phyloP scores from a whole-genome alignment of 2,113 vertebrate species.

The Parotia lawesii region DNA sequence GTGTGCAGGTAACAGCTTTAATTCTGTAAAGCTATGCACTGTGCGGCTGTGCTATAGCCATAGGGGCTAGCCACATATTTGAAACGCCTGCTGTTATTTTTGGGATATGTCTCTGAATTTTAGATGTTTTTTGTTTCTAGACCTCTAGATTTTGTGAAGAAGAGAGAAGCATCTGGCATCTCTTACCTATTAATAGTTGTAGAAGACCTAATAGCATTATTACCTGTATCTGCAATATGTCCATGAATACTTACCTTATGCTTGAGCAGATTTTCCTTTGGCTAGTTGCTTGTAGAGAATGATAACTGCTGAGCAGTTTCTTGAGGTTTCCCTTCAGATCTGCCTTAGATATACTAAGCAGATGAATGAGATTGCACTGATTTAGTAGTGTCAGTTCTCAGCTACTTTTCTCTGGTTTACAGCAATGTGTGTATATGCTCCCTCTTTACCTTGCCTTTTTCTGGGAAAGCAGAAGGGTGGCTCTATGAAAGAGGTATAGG shows the following conservation, averaged over 20 bases:
- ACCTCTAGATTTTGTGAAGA: neutral
- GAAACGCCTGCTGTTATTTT: neutral
- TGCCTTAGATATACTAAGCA: neutral
- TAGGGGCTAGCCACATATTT: neutral
- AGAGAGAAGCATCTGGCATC: neutral
- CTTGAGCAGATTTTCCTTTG: neutral
- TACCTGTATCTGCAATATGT: neutral
- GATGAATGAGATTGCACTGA: neutral
- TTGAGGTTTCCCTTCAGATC: slow-evolving; percentile 8
- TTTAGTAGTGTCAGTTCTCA: slow-evolving; percentile 25
- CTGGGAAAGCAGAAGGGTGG: neutral
- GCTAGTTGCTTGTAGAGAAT: neutral
- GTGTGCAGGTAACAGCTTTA: slow-evolving; percentile 45
- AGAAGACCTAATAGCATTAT: neutral
- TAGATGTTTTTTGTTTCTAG: neutral
- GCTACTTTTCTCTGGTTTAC: slow-evolving; percentile 29
- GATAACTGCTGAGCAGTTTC: neutral
- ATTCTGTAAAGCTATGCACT: neutral
- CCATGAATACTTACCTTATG: neutral
- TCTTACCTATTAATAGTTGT: neutral
- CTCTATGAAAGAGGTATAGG: neutral
- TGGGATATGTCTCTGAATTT: neutral
- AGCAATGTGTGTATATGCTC: neutral
- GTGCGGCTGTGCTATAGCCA: neutral
- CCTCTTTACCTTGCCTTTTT: neutral